Conservation (phyloP, 2,888 invertebrate genomes). For the Hirtodrosophila histrioides region DNA sequence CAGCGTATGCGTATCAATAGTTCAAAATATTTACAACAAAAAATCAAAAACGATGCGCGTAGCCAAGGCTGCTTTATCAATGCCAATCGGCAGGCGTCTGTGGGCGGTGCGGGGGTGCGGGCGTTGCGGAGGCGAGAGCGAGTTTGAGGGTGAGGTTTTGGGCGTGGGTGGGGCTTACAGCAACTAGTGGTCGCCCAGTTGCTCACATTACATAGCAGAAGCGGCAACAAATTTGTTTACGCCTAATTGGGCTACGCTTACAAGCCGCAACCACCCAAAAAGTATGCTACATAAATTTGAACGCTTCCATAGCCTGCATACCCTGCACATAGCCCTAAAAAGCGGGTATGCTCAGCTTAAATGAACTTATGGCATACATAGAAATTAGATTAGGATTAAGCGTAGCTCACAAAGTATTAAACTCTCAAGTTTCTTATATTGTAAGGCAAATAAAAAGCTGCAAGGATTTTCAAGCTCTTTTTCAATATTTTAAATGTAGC, state of each 20-base stretch:
- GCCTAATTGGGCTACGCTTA: constrained; percentile 76
- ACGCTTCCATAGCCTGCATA: constrained; percentile 13
- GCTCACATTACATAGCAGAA: constrained; percentile 33
- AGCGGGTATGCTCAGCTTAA: background rate
- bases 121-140: no score
- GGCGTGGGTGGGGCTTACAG: constrained; percentile 22
- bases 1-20: constrained; percentile 60
- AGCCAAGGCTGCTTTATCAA: constrained; percentile 63
- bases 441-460: no score
- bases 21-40: constrained; percentile 68
- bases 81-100: constrained; percentile 47
- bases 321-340: constrained; percentile 1
- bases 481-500: no score
- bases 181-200: constrained; percentile 53
- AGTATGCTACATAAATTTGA: constrained; percentile 59
- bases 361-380: background rate
- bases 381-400: background rate
- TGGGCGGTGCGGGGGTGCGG: constrained; percentile 1
- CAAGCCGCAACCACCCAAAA: constrained; percentile 49
- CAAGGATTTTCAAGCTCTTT: no score
- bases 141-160: no score
- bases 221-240: constrained; percentile 71
- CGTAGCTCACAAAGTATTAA: no score
- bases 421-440: no score
- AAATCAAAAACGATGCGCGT: constrained; percentile 19